These are phyloP conservation scores for Rattus norvegicus DNA, from an alignment of 2,113 vertebrate genomes.

Conservation along the genomic window DNA sequence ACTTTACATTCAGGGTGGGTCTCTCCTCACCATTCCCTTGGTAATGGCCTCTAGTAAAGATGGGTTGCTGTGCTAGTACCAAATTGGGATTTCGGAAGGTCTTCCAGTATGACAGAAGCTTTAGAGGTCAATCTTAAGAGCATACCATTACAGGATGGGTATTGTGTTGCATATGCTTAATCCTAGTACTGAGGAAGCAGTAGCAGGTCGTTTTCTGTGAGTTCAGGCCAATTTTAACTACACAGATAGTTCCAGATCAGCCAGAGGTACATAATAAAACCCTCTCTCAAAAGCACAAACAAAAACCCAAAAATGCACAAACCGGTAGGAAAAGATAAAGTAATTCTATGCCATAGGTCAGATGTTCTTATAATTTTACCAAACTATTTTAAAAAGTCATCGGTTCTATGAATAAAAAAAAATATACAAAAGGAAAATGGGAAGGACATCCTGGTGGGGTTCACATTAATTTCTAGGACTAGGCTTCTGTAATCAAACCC, in stretches of 20 bases:
- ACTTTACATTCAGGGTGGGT: not conserved
- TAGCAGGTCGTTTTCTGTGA: not conserved
- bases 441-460: not conserved
- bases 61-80: not conserved
- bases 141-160: not conserved
- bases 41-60: not conserved
- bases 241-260: not conserved
- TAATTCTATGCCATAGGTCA: not conserved
- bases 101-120: not conserved
- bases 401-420: not conserved
- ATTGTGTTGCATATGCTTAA: not conserved
- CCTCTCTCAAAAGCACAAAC: not conserved
- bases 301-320: not conserved
- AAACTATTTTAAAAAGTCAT: not conserved
- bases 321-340: constrained; percentile 2
- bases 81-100: not conserved
- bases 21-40: not conserved
- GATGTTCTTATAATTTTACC: not conserved
- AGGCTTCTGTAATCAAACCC: not conserved
- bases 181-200: not conserved
- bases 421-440: not conserved
- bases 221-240: not conserved
- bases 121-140: not conserved
- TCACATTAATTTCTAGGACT: not conserved
- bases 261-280: not conserved